Conservation (phyloP, 1,140 invertebrate species). For the Drosophila carrolli region DNA sequence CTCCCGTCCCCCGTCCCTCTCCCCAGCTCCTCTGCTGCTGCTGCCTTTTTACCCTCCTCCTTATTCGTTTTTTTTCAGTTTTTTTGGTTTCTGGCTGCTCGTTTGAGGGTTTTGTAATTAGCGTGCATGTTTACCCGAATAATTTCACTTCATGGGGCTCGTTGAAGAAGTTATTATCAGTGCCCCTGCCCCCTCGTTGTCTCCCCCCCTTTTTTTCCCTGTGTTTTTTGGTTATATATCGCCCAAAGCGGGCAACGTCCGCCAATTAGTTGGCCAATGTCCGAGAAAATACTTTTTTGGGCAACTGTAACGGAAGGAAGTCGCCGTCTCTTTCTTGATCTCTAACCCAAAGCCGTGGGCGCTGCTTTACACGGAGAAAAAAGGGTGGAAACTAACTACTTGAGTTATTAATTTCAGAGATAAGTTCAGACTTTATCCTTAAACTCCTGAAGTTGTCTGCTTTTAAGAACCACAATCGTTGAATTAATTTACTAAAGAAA, state of each 20-base stretch:
- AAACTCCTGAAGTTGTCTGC: too few relatives aligned
- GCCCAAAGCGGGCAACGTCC: constrained; percentile 69
- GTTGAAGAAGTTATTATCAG: constrained; percentile 82
- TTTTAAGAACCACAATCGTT: too few relatives aligned
- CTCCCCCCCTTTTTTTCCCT: not conserved
- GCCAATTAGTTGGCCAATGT: constrained; percentile 72
- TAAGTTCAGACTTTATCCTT: too few relatives aligned
- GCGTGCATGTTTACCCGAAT: constrained; percentile 82
- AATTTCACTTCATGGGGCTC: constrained; percentile 80
- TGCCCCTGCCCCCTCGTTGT: constrained; percentile 3
- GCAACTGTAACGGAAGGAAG: constrained; percentile 80
- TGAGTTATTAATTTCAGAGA: too few relatives aligned
- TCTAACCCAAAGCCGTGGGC: constrained; percentile 37
- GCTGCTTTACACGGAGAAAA: constrained; percentile 16
- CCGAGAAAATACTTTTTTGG: constrained; percentile 53
- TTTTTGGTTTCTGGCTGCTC: constrained; percentile 15
- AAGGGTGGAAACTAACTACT: not conserved
- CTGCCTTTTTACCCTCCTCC: constrained; percentile 6
- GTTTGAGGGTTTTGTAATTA: constrained; percentile 77
- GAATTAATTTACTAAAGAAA: too few relatives aligned
- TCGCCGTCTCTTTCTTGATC: constrained; percentile 32
- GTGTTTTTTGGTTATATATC: constrained; percentile 15
- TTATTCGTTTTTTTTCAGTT: constrained; percentile 11
- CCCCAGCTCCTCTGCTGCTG: constrained; percentile 9
- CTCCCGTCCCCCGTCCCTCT: not conserved